Evolutionary conservation across 35 echinoderm and acorn worm species (phyloP).

Genomic region (Strongylocentrotus purpuratus): DNA sequence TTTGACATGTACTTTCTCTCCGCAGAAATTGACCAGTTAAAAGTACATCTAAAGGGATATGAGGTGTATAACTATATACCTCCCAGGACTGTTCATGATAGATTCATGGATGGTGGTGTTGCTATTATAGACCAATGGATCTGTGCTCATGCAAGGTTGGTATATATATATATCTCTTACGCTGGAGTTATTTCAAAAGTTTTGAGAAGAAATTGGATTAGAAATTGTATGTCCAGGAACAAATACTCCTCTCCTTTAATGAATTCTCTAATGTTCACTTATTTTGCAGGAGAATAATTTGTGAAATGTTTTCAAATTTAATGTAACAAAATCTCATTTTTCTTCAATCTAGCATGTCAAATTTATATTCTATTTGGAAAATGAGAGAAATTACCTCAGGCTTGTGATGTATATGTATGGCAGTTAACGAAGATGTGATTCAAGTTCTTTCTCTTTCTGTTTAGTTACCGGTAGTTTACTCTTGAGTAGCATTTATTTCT

Average conservation of each 20-base stretch:
- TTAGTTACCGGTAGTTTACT: no score
- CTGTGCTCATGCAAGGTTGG: slow-evolving; percentile 96
- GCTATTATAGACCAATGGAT: slow-evolving; percentile 99
- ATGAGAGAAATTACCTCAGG: background rate
- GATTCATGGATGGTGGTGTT: slow-evolving; percentile 92
- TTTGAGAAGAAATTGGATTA: no score
- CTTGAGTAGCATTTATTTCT: no score
- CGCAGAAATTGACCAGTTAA: slow-evolving; percentile 94
- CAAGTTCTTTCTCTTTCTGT: background rate
- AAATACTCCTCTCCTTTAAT: no score
- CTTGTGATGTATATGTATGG: background rate
- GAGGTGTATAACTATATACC: slow-evolving; percentile 83
- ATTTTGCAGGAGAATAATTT: background rate
- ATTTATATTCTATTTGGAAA: background rate
- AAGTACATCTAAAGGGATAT: slow-evolving; percentile 63
- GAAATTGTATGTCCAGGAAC: no score
- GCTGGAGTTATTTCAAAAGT: no score
- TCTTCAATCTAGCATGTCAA: background rate
- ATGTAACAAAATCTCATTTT: background rate
- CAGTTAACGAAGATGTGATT: background rate
- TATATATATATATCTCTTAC: background rate
- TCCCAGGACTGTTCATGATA: slow-evolving; percentile 75
- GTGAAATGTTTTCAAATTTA: background rate
- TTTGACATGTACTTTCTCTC: background rate
- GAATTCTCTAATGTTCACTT: background rate